A percentile compares a stretch with the other conserved stretches of the same genome.
Evolutionary conservation across 2,113 vertebrate genomes (phyloP).

Genomic region (Cercopithecus mona): DNA sequence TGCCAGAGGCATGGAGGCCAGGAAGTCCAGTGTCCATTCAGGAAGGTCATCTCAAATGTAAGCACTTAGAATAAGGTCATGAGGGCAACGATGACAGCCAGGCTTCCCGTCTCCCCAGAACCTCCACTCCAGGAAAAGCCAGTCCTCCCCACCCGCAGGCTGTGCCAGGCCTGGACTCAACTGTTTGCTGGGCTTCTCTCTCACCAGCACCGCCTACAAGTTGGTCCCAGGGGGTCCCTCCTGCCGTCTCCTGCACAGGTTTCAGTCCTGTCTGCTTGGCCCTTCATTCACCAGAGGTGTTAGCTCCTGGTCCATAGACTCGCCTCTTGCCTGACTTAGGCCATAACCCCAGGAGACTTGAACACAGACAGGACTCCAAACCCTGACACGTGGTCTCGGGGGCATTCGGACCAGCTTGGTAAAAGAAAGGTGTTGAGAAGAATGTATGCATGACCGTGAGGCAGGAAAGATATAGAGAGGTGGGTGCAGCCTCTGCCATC

Average conservation of each 20-base stretch:
- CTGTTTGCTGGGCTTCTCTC: background rate
- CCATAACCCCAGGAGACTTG: background rate
- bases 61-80: background rate
- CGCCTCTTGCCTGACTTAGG: background rate
- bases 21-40: background rate
- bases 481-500: background rate
- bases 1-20: background rate
- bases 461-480: background rate
- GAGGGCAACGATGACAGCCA: background rate
- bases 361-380: too few relatives aligned
- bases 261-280: background rate
- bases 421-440: background rate
- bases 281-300: accelerated
- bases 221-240: background rate
- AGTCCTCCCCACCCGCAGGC: background rate
- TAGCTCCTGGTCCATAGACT: background rate
- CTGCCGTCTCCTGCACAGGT: background rate
- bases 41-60: background rate
- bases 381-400: accelerated
- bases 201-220: background rate
- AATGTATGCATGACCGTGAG: background rate
- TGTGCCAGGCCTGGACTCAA: background rate
- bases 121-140: background rate
- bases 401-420: background rate
- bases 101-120: background rate